Evolutionary conservation across 2,113 vertebrate species (phyloP).

Genomic region (Oncorhynchus clarkii): DNA sequence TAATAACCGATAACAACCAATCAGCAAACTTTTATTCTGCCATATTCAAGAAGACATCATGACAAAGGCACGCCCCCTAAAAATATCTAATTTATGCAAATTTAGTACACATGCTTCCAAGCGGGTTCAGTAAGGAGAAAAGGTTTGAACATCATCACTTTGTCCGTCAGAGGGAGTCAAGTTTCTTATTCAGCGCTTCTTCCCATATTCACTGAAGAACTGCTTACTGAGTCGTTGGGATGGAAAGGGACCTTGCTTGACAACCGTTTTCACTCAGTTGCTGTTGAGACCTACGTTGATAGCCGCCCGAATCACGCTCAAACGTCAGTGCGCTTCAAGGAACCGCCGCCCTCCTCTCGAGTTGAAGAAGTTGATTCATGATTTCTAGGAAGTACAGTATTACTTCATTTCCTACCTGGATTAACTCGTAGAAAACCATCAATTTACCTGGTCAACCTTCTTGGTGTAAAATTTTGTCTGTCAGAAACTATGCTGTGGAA

Average conservation of each 20-base stretch:
- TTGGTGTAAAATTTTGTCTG: conserved; percentile 17
- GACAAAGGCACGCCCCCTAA: conserved; percentile 49
- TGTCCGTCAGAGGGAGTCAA: conserved; percentile 75
- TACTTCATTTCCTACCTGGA: conserved; percentile 56
- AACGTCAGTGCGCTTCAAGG: no score
- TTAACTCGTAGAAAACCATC: conserved; percentile 50
- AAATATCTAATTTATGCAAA: conserved; percentile 31
- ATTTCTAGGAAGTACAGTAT: conserved; percentile 41
- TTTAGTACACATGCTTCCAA: conserved; percentile 48
- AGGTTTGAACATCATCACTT: conserved; percentile 53
- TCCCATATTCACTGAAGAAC: conserved; percentile 40
- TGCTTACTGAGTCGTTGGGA: conserved; percentile 1
- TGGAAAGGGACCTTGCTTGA: conserved; percentile 23
- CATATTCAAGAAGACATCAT: conserved; percentile 30
- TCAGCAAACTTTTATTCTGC: conserved; percentile 43
- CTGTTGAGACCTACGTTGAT: conserved; percentile 36
- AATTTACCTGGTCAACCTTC: background rate
- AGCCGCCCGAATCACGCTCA: conserved; percentile 6
- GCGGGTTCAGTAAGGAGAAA: conserved; percentile 17
- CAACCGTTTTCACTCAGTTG: conserved; percentile 29
- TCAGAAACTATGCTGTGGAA: conserved; percentile 92
- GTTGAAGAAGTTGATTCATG: conserved; percentile 55
- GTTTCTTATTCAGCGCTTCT: conserved; percentile 51
- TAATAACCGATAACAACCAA: conserved; percentile 59
- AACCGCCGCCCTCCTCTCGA: conserved; percentile 5